Conservation (phyloP, 2,797 vertebrate genomes). For the Novumbra hubbsi region DNA sequence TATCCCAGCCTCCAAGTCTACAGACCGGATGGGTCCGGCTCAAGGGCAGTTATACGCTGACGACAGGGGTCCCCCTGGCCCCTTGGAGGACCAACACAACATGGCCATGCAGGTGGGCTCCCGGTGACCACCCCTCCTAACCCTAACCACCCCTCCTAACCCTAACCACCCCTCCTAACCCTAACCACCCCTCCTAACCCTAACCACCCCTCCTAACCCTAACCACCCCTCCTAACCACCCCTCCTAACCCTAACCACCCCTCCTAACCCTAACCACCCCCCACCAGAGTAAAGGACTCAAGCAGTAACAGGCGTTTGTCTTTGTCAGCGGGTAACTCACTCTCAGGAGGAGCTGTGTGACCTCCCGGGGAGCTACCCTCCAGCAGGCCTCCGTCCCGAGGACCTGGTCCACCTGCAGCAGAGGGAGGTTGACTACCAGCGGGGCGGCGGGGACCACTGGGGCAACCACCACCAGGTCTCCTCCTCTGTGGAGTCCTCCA, state of each 20-base stretch:
- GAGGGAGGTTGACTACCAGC: conserved; percentile 58
- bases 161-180: too few relatives aligned
- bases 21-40: conserved; percentile 75
- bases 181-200: too few relatives aligned
- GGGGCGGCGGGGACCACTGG: conserved; percentile 64
- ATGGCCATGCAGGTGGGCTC: conserved; percentile 78
- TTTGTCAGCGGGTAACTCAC: conserved; percentile 79
- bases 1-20: conserved; percentile 91
- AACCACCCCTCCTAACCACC: too few relatives aligned
- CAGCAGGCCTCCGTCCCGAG: conserved; percentile 66
- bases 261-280: too few relatives aligned
- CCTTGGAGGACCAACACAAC: conserved; percentile 78
- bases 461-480: conserved; percentile 77
- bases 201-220: too few relatives aligned
- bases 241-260: too few relatives aligned
- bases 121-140: background rate
- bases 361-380: conserved; percentile 66
- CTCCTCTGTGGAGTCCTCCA: conserved; percentile 89
- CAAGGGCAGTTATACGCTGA: conserved; percentile 84
- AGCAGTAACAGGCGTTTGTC: background rate
- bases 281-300: background rate
- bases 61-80: conserved; percentile 74
- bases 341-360: conserved; percentile 91
- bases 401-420: conserved; percentile 71
- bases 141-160: too few relatives aligned